Evolutionary conservation across 1,140 invertebrate species (phyloP).

Genomic region (Brachystomella parvula): DNA sequence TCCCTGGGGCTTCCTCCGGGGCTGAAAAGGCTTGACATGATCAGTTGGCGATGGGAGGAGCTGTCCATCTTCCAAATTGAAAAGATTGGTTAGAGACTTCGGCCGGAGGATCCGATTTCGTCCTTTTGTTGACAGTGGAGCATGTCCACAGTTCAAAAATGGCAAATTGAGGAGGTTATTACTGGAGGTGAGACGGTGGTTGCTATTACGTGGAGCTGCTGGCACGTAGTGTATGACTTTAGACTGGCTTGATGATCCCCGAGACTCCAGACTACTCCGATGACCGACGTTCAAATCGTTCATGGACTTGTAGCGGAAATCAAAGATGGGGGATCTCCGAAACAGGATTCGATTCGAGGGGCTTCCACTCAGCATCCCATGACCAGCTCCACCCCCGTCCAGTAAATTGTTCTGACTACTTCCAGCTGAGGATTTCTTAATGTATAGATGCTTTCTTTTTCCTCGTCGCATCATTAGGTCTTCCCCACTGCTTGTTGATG

Average conservation of each 20-base stretch:
- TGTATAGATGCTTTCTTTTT: constrained; percentile 20
- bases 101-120: constrained; percentile 9
- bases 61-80: neutral
- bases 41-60: neutral
- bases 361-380: constrained; percentile 23
- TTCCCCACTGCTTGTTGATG: constrained; percentile 8
- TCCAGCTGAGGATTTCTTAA: constrained; percentile 16
- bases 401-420: constrained; percentile 7
- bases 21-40: neutral
- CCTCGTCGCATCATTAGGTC: constrained; percentile 2
- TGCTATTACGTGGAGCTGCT: neutral
- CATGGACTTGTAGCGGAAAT: constrained; percentile 37
- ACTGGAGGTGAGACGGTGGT: neutral
- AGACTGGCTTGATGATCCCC: constrained; percentile 13
- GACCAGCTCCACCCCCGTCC: too few relatives aligned
- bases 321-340: constrained; percentile 33
- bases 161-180: neutral
- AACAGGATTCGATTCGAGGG: constrained; percentile 32
- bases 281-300: constrained; percentile 36
- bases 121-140: too few relatives aligned
- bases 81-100: neutral
- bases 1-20: neutral
- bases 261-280: constrained; percentile 29
- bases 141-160: neutral
- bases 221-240: neutral